Evolutionary conservation across 2,113 vertebrate genomes (phyloP).

Genomic region (Ceratotherium simum): DNA sequence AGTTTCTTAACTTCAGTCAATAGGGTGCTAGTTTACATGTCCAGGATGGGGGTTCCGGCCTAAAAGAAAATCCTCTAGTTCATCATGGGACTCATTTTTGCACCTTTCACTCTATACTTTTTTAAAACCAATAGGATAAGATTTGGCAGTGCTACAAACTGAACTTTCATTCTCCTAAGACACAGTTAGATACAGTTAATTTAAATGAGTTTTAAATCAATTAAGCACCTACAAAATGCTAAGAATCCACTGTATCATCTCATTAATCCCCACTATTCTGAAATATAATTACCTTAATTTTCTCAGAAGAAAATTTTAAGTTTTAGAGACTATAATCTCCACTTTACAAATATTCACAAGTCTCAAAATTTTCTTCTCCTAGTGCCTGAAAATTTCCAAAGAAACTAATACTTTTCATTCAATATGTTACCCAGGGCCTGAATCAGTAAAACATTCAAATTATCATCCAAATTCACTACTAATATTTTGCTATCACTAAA

Average conservation of each 20-base stretch:
- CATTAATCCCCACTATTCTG: background rate
- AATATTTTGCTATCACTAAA: constrained; percentile 41
- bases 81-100: background rate
- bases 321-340: constrained; percentile 9
- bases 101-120: background rate
- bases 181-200: background rate
- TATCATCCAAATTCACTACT: background rate
- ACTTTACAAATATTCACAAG: background rate
- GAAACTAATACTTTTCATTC: constrained; percentile 3
- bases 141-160: constrained; percentile 21
- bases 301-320: background rate
- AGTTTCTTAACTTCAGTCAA: constrained; percentile 14
- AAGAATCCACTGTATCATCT: background rate
- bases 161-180: background rate
- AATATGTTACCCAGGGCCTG: background rate
- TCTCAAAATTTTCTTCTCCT: constrained; percentile 36
- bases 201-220: constrained; percentile 7
- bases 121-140: background rate
- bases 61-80: constrained; percentile 31
- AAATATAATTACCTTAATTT: constrained; percentile 39
- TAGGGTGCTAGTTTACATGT: background rate
- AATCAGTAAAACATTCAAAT: constrained; percentile 30
- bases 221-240: constrained; percentile 11
- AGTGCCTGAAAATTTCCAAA: constrained; percentile 17
- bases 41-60: background rate